Percentiles rank a stretch among this genome's conserved stretches.
These are phyloP conservation scores for Digitonthophagus gazella DNA, from an alignment of 2,888 invertebrate species.

Conservation along the genomic window DNA sequence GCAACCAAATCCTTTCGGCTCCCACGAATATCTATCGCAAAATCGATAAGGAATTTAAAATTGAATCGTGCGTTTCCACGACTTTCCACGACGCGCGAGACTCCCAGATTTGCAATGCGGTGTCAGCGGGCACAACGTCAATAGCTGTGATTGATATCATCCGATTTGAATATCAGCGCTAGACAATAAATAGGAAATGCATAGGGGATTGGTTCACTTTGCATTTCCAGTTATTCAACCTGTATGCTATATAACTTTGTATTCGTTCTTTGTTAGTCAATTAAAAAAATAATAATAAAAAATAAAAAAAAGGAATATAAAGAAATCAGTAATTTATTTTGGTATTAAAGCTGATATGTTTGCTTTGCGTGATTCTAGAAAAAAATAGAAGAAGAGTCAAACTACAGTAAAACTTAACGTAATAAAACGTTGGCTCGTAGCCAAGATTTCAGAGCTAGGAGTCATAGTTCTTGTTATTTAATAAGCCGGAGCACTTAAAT, in stretches of 20 bases:
- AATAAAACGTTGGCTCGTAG: background rate
- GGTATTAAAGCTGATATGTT: background rate
- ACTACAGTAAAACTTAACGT: background rate
- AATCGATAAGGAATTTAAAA: background rate
- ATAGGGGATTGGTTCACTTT: background rate
- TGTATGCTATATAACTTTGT: too few species aligned
- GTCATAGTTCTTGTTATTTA: constrained; percentile 23
- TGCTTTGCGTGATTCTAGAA: background rate
- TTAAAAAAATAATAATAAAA: too few species aligned
- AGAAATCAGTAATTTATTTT: background rate
- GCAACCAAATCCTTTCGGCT: background rate
- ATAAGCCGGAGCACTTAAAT: constrained; percentile 22
- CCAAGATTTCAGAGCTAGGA: background rate
- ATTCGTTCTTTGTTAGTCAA: too few species aligned
- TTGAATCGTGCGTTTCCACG: background rate
- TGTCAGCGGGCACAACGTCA: background rate
- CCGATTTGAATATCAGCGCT: background rate
- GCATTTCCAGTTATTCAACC: background rate
- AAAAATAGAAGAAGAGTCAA: background rate
- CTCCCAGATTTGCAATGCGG: background rate
- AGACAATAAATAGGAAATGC: background rate
- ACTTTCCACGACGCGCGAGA: background rate
- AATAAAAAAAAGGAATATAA: too few species aligned
- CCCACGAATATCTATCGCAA: background rate
- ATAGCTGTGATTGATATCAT: background rate